Conservation (phyloP, 2,797 vertebrate species). For the Florisuga fusca region DNA sequence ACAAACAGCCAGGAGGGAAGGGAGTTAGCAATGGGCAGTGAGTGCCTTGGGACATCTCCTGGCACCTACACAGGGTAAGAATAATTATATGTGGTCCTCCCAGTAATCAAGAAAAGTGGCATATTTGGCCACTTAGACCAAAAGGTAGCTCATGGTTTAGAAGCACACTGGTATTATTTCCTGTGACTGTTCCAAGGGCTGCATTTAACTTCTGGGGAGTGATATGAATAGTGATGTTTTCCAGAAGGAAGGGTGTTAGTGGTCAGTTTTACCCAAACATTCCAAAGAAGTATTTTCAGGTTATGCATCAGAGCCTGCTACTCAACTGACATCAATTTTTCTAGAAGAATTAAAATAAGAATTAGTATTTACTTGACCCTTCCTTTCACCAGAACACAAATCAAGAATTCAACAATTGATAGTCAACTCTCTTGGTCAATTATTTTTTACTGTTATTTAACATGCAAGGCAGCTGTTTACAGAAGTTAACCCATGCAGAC, state of each 20-base stretch:
- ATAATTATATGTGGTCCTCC: background rate
- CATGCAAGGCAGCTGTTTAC: background rate
- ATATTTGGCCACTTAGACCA: background rate
- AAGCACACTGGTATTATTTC: background rate
- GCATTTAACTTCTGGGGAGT: constrained; percentile 8
- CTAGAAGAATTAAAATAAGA: background rate
- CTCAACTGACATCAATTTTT: background rate
- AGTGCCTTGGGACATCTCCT: background rate
- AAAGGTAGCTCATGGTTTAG: background rate
- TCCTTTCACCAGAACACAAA: background rate
- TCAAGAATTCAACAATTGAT: background rate
- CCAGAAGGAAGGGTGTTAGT: background rate
- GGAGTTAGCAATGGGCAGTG: rapidly evolving
- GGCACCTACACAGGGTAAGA: background rate
- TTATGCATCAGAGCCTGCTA: background rate
- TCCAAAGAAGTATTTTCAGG: background rate
- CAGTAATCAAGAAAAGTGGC: background rate
- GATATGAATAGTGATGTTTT: constrained; percentile 20
- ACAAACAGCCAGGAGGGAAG: background rate
- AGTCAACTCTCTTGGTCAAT: background rate
- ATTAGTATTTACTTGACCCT: background rate
- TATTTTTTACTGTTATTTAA: background rate
- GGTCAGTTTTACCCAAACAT: background rate
- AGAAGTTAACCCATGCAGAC: background rate
- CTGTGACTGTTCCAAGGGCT: background rate